A percentile compares a stretch with the other conserved stretches of the same genome.
phyloP scores from a whole-genome alignment of 2,888 invertebrate species.

The Notodonta dromedarius region DNA sequence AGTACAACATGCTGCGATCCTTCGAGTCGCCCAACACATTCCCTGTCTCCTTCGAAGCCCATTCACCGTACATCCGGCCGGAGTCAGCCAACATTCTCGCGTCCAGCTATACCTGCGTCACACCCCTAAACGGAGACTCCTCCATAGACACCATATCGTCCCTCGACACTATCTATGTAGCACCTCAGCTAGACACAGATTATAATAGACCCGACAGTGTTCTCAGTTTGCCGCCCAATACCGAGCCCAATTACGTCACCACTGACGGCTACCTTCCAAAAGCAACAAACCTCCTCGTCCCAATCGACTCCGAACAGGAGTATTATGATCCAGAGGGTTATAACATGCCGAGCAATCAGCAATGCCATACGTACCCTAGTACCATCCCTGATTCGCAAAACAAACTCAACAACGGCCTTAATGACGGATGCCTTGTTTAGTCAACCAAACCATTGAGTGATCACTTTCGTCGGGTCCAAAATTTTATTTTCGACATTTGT shows the following conservation, averaged over 20 bases:
- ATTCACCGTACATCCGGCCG: conserved; percentile 79
- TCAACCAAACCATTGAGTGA: conserved; percentile 35
- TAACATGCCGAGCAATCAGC: conserved; percentile 70
- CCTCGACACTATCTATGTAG: conserved; percentile 69
- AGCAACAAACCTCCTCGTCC: conserved; percentile 75
- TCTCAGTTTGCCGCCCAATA: conserved; percentile 65
- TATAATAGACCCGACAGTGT: conserved; percentile 77
- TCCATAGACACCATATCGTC: conserved; percentile 73
- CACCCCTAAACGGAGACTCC: conserved; percentile 69
- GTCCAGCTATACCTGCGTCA: conserved; percentile 76
- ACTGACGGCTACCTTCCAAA: conserved; percentile 77
- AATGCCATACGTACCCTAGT: conserved; percentile 83
- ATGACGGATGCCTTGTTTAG: conserved; percentile 87
- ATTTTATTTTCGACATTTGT: conserved; percentile 67
- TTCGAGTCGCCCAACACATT: conserved; percentile 77
- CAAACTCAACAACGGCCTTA: conserved; percentile 83
- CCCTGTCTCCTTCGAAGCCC: conserved; percentile 72
- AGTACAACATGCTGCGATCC: conserved; percentile 74
- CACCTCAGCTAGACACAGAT: conserved; percentile 68
- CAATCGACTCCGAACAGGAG: conserved; percentile 81
- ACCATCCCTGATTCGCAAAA: conserved; percentile 70
- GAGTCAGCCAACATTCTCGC: conserved; percentile 81
- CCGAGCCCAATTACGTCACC: conserved; percentile 64
- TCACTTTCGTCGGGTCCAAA: conserved; percentile 73
- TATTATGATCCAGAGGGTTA: conserved; percentile 83